A percentile compares a stretch with the other conserved stretches of the same genome.
Evolutionary conservation across 1,140 invertebrate genomes (phyloP).

Genomic region (Helicoverpa zea): DNA sequence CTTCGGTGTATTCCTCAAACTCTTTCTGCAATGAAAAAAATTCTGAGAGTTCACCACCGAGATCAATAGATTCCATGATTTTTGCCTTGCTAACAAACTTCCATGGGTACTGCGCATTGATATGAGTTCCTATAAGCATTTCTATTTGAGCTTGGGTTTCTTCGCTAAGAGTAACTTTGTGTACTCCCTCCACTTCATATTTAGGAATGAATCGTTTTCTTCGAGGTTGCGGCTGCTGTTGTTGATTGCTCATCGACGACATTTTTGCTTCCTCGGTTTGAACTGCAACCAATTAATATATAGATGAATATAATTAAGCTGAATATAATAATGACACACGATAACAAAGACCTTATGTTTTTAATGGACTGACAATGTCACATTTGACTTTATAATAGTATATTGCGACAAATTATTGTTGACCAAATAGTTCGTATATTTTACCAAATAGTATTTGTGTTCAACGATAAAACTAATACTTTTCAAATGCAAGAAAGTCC

Average conservation of each 20-base stretch:
- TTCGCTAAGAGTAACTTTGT: conserved; percentile 74
- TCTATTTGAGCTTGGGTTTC: conserved; percentile 85
- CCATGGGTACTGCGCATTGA: conserved; percentile 92
- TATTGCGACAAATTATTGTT: too few species aligned
- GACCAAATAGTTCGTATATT: too few species aligned
- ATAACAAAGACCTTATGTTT: too few species aligned
- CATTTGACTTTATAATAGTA: too few species aligned
- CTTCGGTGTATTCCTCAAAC: conserved; percentile 85
- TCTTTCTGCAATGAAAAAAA: conserved; percentile 87
- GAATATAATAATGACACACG: too few species aligned
- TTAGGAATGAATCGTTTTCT: conserved; percentile 81
- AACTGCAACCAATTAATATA: conserved; percentile 56
- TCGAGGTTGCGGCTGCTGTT: conserved; percentile 64
- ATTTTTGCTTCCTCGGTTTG: conserved; percentile 58
- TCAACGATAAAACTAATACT: too few species aligned
- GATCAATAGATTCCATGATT: conserved; percentile 88
- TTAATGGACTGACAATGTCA: too few species aligned
- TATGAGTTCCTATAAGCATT: conserved; percentile 86
- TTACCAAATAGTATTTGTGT: too few species aligned
- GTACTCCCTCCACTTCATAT: conserved; percentile 83
- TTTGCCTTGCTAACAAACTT: conserved; percentile 88
- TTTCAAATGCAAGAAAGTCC: too few species aligned
- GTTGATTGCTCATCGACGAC: conserved; percentile 42
- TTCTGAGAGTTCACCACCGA: conserved; percentile 86
- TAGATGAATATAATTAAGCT: too few species aligned